These are phyloP conservation scores for Plotosus lineatus DNA, from an alignment of 2,113 vertebrate species.

Conservation along the genomic window DNA sequence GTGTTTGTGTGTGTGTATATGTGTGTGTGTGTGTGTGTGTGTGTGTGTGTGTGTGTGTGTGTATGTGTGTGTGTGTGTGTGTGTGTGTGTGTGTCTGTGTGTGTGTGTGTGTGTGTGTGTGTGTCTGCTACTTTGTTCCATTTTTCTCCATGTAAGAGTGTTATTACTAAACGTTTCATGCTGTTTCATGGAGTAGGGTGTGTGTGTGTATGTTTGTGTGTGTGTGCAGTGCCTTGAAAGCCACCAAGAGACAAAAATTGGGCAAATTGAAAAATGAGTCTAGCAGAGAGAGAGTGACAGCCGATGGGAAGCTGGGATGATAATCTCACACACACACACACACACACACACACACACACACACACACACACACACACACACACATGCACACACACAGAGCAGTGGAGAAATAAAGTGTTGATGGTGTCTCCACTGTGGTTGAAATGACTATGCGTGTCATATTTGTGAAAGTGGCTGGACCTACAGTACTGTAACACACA, in stretches of 20 bases:
- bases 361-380: slow-evolving; percentile 21
- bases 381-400: slow-evolving; percentile 13
- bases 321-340: slow-evolving; percentile 21
- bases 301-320: not conserved
- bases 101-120: no score
- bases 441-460: slow-evolving; percentile 23
- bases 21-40: slow-evolving; percentile 10
- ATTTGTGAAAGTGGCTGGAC: slow-evolving; percentile 39
- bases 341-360: slow-evolving; percentile 42
- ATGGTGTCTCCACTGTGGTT: not conserved
- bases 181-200: slow-evolving; percentile 7
- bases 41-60: slow-evolving; percentile 61
- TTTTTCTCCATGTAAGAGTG: slow-evolving; percentile 19
- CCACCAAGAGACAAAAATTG: slow-evolving; percentile 51
- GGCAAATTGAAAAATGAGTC: slow-evolving; percentile 58
- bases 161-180: slow-evolving; percentile 35
- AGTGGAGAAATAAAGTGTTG: not conserved
- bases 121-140: no score
- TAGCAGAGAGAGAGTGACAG: slow-evolving; percentile 43
- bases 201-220: slow-evolving; percentile 13
- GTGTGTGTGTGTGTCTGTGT: slow-evolving; percentile 14
- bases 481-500: no score
- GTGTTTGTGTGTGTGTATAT: not conserved
- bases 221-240: slow-evolving; percentile 20
- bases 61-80: slow-evolving; percentile 17